Evolutionary conservation across 2,797 vertebrate genomes (phyloP), one percentile per base, ranked within the genome.

Genomic region (Nannoperca australis): DNA sequence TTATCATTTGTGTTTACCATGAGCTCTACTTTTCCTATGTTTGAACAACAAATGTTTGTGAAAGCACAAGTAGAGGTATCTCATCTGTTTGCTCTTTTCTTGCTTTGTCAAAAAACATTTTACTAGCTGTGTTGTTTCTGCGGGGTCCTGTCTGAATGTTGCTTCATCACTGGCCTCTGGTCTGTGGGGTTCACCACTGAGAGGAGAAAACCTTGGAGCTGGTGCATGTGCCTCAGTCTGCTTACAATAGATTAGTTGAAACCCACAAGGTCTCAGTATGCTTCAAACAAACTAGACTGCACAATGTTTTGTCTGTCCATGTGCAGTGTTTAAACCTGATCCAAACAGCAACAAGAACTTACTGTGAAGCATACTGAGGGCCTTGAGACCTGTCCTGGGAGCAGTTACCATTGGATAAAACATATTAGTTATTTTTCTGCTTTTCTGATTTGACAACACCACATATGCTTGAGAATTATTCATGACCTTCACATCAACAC

Each of bases 401-500:
- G 12, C 32, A 40, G n/a, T 40, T 20, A 67, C 12, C 40, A 17
- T 24, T 51, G 17, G 34, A 5, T 55, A 15, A 60, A 70, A 32
- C 15, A 49, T 15, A 22, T 59, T 27, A 1, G 15, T 72, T 22
- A 24, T 42, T 49, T 27, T 55, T 65, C 2, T 47, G 4, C 2
- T 70, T 63, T 53, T 61, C 6, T 56, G 24, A 71, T 38, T 53
- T 64, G 34, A 73, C 42, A 65, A 53, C 62, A 59, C n/a, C 30
- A 70, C 66, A 75, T 56, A 74, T 69, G 58, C 54, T 65, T 45
- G 17, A 59, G 44, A 79, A 85, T 85, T 89, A 87, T 85, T 87
- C 85, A 91, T 89, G 88, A 88, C 88, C 84, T 72, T 79, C 47
- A 55, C 74, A 77, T 78, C 54, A 51, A 61, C 63, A 65, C 34